phyloP scores from a whole-genome alignment of 2,888 invertebrate species.

The Amphipoea lucens region DNA sequence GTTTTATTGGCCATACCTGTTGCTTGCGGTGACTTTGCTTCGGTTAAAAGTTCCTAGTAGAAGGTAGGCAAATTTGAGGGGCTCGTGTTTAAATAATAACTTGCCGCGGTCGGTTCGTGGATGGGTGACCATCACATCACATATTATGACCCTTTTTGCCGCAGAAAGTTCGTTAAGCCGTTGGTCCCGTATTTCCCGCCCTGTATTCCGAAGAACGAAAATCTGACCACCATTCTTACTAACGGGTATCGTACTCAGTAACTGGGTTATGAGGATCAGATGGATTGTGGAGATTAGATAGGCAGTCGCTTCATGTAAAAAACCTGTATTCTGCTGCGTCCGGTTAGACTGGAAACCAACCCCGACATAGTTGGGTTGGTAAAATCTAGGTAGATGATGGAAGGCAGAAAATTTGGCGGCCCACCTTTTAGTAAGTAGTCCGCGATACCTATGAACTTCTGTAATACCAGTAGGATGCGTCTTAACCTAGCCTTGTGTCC shows the following conservation, averaged over 20 bases:
- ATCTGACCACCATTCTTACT: neutral
- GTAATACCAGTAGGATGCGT: neutral
- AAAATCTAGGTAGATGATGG: neutral
- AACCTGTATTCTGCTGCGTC: neutral
- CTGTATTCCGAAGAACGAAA: no score
- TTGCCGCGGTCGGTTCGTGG: neutral
- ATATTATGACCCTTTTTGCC: neutral
- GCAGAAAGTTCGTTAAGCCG: neutral
- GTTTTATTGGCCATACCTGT: constrained; percentile 58
- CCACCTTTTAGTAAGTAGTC: no score
- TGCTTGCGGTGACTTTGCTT: constrained; percentile 33
- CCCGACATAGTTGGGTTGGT: neutral
- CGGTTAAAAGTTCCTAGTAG: neutral
- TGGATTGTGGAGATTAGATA: neutral
- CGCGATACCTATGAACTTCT: neutral
- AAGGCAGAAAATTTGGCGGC: neutral
- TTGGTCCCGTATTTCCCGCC: neutral
- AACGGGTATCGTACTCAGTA: neutral
- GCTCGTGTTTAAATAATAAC: neutral
- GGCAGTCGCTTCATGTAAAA: neutral
- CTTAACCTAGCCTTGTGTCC: no score
- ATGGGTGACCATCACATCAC: neutral
- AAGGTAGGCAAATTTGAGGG: neutral
- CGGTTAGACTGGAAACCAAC: neutral
- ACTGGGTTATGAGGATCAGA: neutral